Conservation (phyloP, 2,888 invertebrate genomes). For the Pediacus dermestoides region DNA sequence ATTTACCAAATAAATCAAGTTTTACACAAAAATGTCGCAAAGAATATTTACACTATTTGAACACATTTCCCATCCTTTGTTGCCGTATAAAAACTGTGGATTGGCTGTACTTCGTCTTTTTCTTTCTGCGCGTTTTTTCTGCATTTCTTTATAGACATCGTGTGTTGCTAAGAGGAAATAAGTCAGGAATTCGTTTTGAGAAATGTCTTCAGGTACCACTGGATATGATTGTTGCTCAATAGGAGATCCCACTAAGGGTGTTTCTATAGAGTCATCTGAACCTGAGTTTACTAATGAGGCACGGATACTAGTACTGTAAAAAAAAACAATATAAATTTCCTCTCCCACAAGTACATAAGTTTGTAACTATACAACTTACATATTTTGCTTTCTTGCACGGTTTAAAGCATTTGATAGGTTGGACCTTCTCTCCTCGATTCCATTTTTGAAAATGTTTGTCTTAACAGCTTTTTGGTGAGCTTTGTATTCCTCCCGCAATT, state of each 20-base stretch:
- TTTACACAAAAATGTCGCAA: not conserved
- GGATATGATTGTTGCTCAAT: constrained; percentile 39
- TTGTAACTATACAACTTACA: constrained; percentile 42
- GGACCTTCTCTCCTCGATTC: constrained; percentile 43
- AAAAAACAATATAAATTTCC: constrained; percentile 5
- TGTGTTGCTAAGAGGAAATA: constrained; percentile 52
- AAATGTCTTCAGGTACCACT: constrained; percentile 42
- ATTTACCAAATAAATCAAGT: constrained; percentile 22
- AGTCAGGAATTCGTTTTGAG: constrained; percentile 48
- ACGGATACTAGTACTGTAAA: constrained; percentile 32
- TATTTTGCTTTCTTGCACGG: constrained; percentile 47
- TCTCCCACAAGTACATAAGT: not conserved
- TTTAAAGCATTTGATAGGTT: constrained; percentile 43
- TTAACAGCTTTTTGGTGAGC: constrained; percentile 40
- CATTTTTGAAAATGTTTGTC: constrained; percentile 38
- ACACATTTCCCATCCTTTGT: constrained; percentile 44
- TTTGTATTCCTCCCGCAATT: constrained; percentile 44
- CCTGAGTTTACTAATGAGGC: constrained; percentile 40
- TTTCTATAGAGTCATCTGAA: constrained; percentile 45
- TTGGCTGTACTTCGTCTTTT: constrained; percentile 56
- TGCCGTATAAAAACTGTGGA: constrained; percentile 56
- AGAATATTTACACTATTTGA: not conserved
- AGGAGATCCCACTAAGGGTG: constrained; percentile 35
- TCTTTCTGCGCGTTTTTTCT: constrained; percentile 53
- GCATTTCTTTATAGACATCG: constrained; percentile 51